Percentiles rank a stretch among this genome's conserved stretches.
Conservation (phyloP, 2,888 invertebrate genomes). For the Polyommatus iphigenia region DNA sequence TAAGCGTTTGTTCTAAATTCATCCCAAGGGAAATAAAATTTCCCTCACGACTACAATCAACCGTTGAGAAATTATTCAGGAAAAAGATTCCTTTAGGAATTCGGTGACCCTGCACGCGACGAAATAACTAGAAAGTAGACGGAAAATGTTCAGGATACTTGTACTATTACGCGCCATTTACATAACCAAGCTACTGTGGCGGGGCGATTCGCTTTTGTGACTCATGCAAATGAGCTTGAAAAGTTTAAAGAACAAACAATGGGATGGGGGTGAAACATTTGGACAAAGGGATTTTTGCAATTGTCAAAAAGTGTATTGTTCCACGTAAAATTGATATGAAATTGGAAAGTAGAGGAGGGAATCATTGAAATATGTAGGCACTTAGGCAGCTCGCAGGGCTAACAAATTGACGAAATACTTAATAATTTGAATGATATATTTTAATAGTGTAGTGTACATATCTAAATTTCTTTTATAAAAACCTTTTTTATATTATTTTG, state of each 20-base stretch:
- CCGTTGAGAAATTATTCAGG: neutral
- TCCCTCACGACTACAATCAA: neutral
- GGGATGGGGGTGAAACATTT: conserved; percentile 16
- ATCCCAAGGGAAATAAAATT: neutral
- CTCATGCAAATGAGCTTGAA: conserved; percentile 38
- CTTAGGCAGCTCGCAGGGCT: too few species aligned
- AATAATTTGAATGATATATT: too few species aligned
- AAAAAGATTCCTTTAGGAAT: neutral
- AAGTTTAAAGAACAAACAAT: conserved; percentile 31
- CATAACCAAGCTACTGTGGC: conserved; percentile 51
- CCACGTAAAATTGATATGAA: neutral
- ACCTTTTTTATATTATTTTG: too few species aligned
- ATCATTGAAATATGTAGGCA: neutral
- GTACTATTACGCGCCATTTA: conserved; percentile 55
- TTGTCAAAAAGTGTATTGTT: neutral
- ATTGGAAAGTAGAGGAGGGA: neutral
- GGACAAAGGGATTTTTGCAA: conserved; percentile 12
- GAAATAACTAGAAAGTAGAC: conserved; percentile 49
- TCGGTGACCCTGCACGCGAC: conserved; percentile 35
- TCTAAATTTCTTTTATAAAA: too few species aligned
- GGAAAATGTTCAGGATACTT: conserved; percentile 61
- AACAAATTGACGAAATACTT: neutral
- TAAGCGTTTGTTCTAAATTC: neutral
- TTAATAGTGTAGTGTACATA: too few species aligned
- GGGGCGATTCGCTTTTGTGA: conserved; percentile 43